Percentiles rank a stretch among this genome's conserved stretches.
Conservation (phyloP, 2,797 vertebrate genomes). For the Enteromius anoplus region DNA sequence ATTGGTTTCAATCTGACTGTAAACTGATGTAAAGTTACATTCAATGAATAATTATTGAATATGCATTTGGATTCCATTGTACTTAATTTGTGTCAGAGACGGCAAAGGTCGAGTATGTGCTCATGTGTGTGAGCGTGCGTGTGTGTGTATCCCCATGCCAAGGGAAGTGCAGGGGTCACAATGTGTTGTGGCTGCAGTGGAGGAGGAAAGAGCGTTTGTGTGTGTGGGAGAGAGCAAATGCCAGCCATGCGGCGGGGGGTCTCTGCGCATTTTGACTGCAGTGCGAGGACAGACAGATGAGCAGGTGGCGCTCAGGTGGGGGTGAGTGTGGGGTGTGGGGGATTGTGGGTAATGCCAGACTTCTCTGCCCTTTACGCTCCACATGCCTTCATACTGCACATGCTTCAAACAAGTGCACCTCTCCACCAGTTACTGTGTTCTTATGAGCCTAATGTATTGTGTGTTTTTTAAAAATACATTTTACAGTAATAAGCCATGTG, state of each 20-base stretch:
- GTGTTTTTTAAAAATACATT: conserved; percentile 16
- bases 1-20: neutral
- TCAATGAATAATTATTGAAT: neutral
- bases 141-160: conserved; percentile 42
- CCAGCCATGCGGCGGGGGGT: conserved; percentile 31
- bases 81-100: neutral
- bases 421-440: conserved; percentile 6
- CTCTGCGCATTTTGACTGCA: conserved; percentile 41
- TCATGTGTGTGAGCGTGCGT: neutral
- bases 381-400: conserved; percentile 48
- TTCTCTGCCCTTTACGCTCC: conserved; percentile 55
- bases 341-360: conserved; percentile 50
- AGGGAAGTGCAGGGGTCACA: conserved; percentile 58
- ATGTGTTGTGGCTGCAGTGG: conserved; percentile 71
- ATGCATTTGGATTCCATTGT: neutral
- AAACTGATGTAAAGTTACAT: neutral
- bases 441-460: neutral
- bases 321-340: conserved; percentile 63
- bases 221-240: conserved; percentile 19
- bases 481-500: conserved; percentile 15
- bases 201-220: conserved; percentile 54
- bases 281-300: conserved; percentile 72
- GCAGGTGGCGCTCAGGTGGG: conserved; percentile 87
- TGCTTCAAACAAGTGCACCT: conserved; percentile 23
- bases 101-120: neutral